phyloP scores from a whole-genome alignment of 2,113 vertebrate species.

The Archilochus colubris region DNA sequence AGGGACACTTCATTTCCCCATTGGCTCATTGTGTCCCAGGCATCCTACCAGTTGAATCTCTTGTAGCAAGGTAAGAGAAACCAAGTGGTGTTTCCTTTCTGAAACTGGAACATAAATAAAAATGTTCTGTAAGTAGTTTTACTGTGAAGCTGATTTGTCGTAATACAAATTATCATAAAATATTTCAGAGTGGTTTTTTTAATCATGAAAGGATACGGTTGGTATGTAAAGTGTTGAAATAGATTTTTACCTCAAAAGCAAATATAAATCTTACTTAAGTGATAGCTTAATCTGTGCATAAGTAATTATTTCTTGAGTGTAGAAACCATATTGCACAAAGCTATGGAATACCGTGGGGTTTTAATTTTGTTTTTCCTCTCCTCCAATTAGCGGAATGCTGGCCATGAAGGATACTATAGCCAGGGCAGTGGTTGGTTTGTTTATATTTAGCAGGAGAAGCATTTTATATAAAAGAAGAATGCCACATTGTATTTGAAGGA shows the following conservation, averaged over 20 bases:
- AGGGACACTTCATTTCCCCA: conserved; percentile 94
- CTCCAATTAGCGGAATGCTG: neutral
- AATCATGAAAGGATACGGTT: neutral
- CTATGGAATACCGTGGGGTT: neutral
- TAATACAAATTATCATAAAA: neutral
- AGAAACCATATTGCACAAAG: neutral
- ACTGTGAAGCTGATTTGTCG: neutral
- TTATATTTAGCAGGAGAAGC: neutral
- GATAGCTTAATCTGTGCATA: neutral
- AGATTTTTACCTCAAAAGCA: neutral
- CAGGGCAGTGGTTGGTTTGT: neutral
- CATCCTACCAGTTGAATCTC: conserved; percentile 89
- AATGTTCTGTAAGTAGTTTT: neutral
- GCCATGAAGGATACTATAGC: neutral
- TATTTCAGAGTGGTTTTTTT: neutral
- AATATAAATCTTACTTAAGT: neutral
- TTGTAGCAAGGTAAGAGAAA: conserved; percentile 86
- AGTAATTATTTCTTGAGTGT: neutral
- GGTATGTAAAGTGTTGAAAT: neutral
- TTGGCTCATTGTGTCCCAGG: conserved; percentile 91
- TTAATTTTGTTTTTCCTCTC: neutral
- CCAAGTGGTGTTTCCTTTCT: neutral
- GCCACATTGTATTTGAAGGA: neutral
- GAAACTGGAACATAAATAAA: neutral
- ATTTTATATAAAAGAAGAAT: neutral